Evolutionary conservation across 2,888 invertebrate species (phyloP).

Genomic region (Apantesis nais): DNA sequence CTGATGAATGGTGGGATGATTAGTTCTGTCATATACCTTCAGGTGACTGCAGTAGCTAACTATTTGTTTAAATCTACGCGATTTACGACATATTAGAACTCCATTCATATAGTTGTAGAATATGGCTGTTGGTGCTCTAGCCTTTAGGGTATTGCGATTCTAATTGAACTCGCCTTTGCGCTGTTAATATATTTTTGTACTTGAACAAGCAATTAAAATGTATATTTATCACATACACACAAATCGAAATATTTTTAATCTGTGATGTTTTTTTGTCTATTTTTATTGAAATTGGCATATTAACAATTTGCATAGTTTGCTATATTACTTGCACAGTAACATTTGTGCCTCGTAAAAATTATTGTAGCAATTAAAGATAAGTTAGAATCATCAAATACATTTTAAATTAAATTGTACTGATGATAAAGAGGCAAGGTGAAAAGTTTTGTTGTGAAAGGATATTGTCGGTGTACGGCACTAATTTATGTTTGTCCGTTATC

Average conservation of each 20-base stretch:
- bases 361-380: constrained; percentile 9
- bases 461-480: constrained; percentile 65
- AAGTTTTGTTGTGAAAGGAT: constrained; percentile 80
- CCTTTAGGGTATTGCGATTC: no score
- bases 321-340: neutral
- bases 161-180: no score
- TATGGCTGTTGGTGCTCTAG: no score
- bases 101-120: no score
- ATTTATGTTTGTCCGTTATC: constrained; percentile 83
- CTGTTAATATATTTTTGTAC: no score
- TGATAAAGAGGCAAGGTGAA: constrained; percentile 76
- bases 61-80: no score
- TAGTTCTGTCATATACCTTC: no score
- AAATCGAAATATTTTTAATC: neutral
- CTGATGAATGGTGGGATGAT: no score
- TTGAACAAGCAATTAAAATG: no score
- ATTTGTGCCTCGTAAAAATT: neutral
- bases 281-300: neutral
- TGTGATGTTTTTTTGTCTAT: neutral
- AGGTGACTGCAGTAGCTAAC: no score
- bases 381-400: constrained; percentile 19
- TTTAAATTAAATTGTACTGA: constrained; percentile 34
- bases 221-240: no score
- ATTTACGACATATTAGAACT: no score
- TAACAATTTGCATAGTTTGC: constrained; percentile 13